phyloP scores from a whole-genome alignment of 1,140 invertebrate species.

The Cephus cinctus region DNA sequence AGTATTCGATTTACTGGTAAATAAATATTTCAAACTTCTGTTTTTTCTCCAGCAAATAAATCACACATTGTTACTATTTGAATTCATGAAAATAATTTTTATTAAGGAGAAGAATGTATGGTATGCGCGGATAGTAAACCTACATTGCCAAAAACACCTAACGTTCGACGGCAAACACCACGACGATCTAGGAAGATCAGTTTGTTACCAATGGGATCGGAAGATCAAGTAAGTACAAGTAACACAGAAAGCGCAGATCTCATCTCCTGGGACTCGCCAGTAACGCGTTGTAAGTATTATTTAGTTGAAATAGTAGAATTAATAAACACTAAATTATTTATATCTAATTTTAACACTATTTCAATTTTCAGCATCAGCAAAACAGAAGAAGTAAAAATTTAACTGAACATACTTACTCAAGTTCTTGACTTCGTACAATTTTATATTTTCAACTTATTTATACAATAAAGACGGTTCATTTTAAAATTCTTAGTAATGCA shows the following conservation, averaged over 20 bases:
- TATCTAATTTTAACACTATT: too few relatives aligned
- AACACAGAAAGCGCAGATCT: constrained; percentile 11
- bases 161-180: constrained; percentile 1
- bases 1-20: constrained; percentile 27
- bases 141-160: constrained; percentile 24
- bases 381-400: too few relatives aligned
- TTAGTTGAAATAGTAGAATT: too few relatives aligned
- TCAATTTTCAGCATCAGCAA: too few relatives aligned
- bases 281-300: constrained; percentile 12
- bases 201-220: constrained; percentile 4
- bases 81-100: constrained; percentile 7
- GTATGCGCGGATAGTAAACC: constrained; percentile 18
- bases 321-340: too few relatives aligned
- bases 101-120: constrained; percentile 21
- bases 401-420: too few relatives aligned
- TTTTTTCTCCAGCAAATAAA: constrained; percentile 5
- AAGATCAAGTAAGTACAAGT: too few relatives aligned
- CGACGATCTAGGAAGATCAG: constrained; percentile 13
- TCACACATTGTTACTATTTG: background rate
- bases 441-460: too few relatives aligned
- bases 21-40: background rate
- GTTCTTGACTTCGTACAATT: too few relatives aligned
- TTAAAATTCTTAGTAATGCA: too few relatives aligned
- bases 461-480: too few relatives aligned
- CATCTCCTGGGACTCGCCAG: constrained; percentile 11